phyloP scores from a whole-genome alignment of 2,888 invertebrate species.

The Nysson spinosus region DNA sequence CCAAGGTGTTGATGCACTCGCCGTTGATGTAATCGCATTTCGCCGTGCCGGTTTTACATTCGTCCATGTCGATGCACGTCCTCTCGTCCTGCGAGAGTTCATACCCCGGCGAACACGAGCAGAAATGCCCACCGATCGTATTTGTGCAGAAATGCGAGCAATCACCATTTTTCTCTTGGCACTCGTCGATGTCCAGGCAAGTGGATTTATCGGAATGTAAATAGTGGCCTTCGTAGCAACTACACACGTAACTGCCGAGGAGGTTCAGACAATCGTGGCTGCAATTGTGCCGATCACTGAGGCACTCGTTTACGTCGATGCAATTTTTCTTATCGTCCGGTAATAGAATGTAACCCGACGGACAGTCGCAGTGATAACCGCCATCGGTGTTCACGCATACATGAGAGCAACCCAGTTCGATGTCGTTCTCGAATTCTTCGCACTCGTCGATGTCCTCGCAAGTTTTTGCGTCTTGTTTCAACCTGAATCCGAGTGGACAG shows the following conservation, averaged over 20 bases:
- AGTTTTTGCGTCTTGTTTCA: constrained; percentile 73
- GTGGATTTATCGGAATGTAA: constrained; percentile 69
- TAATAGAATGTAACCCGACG: constrained; percentile 75
- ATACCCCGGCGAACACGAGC: constrained; percentile 79
- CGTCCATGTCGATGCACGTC: constrained; percentile 76
- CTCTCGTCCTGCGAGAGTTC: constrained; percentile 74
- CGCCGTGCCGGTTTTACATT: constrained; percentile 74
- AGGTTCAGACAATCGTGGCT: constrained; percentile 68
- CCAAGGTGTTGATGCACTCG: constrained; percentile 77
- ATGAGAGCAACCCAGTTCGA: constrained; percentile 73
- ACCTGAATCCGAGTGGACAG: constrained; percentile 79
- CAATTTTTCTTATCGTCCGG: constrained; percentile 77
- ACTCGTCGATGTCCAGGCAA: constrained; percentile 74
- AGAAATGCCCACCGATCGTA: constrained; percentile 78
- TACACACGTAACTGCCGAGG: constrained; percentile 74
- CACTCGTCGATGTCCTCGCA: constrained; percentile 76
- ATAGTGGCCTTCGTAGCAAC: constrained; percentile 68
- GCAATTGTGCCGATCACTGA: constrained; percentile 65
- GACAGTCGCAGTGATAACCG: constrained; percentile 79
- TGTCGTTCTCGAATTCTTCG: constrained; percentile 71
- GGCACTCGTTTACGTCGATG: constrained; percentile 77
- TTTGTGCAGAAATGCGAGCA: constrained; percentile 79
- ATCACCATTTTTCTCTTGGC: constrained; percentile 74
- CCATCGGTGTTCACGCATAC: constrained; percentile 79
- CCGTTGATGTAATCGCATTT: constrained; percentile 79